Base-by-base conservation (phyloP, 1,140 invertebrate genomes). In the Branchinecta lindahli region DNA sequence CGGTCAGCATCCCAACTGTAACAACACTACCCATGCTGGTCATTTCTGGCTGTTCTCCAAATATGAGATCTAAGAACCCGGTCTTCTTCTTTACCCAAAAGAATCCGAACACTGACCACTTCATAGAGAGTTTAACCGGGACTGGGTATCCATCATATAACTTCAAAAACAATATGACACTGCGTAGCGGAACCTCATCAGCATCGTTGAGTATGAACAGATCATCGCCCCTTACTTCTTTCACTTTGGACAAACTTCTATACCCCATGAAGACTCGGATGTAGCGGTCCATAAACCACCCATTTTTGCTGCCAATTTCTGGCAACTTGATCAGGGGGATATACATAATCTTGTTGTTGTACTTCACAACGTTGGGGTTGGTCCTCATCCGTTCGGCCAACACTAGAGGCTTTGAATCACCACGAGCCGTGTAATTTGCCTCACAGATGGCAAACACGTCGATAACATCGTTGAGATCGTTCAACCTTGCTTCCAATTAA, bases 31-130 rank as follows among this genome's bases (percentile, higher is more conserved):
- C 70, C 81, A 77, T 7, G 76, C 75, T 33, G 82, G 76, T 45
- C 81, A 77, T n/a, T 78, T 77, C 7, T 83, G 72, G 3, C 80
- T 82, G 68, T 78, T 82, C 0, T 79, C 82, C 44, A 80, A 79
- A 18, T 81, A 77, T 20, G 76, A 78, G 47, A 84, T 80, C 7
- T 33, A 33, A 33, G 33, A 33, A 33, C 1, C 33, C 33, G 2
- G 33, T 33, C 79, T 79, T 8, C 84, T 85, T 72, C 80, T 83
- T 33, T 80, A 75, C 12, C 85, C 85, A 88, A 73, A 83, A 87
- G 72, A 86, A 87, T 12, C 86, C 86, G 74, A 84, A 88, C 1
- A 87, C 84, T 4, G 82, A 85, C 82, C 84, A 86, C 71, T 84
- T 80, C n/a, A 86, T 73, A 68, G 85, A 79, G 72, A 87, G 86